Base-by-base conservation (phyloP, 92 coral and sea anemone genomes). In the Ricordea florida region DNA sequence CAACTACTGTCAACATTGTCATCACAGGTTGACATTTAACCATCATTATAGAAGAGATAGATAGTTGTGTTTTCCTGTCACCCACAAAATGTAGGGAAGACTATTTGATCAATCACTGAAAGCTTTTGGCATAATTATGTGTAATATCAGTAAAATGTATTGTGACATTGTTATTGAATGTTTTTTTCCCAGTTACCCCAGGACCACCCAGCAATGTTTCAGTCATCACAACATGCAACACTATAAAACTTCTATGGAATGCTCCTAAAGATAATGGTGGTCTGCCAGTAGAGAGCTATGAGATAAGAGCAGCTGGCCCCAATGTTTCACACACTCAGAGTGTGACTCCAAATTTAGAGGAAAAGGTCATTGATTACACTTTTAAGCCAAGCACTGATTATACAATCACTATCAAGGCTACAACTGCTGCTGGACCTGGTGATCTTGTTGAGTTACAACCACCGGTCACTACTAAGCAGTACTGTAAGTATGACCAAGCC, bases 401-500 rank as follows among this genome's bases (percentile, higher is more conserved):
- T 55, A 46, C 7, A 9, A 58, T 87, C 3, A 0, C 4, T 0
- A 0, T 87, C 5, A 18, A 0, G 6, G 92, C 92, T 18, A 63
- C 71, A 32, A 87, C 43, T 31, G 66, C 11, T 7, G 76, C 34
- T 33, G 92, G 88, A 23, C 0, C 4, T 2, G 66, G 92, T 5
- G 5, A 27, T 0, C n/a, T n/a, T n/a, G n/a, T n/a, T n/a, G 10
- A 44, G 18, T 76, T 24, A 9, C 6, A 5, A 0, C 0, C 69
- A 10, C 1, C 1, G 2, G 72, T 69, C 13, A 61, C 57, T 2
- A 87, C 92, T 8, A 36, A 67, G 5, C 33, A 75, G 38, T 87
- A 50, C 59, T 87, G 92, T 87, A 63, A 87, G 92, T 87, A 40
- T n/a, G n/a, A n/a, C n/a, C n/a, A n/a, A n/a, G n/a, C n/a, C n/a